Conservation (phyloP, 2,888 invertebrate species). For the Hemithea aestivaria region DNA sequence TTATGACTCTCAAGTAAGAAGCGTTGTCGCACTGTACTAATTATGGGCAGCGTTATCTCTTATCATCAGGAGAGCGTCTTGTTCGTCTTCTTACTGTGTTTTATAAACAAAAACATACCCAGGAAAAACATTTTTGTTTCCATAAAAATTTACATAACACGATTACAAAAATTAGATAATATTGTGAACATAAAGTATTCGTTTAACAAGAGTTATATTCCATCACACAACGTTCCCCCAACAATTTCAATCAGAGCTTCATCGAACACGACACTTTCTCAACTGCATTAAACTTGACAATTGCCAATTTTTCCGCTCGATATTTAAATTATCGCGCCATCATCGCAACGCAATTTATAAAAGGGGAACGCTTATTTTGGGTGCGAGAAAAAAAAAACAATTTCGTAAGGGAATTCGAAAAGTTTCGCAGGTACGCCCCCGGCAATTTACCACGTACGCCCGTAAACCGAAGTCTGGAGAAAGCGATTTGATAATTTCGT, state of each 20-base stretch:
- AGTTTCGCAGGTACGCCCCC: conserved; percentile 33
- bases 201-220: background rate
- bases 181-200: background rate
- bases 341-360: conserved; percentile 42
- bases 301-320: conserved; percentile 44
- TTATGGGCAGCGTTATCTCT: no score
- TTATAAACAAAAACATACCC: no score
- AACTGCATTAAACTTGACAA: conserved; percentile 41
- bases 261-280: conserved; percentile 6
- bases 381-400: conserved; percentile 37
- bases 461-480: conserved; percentile 24
- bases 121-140: no score
- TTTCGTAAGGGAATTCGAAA: conserved; percentile 39
- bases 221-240: background rate
- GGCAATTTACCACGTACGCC: conserved; percentile 36
- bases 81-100: no score
- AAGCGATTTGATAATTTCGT: conserved; percentile 33
- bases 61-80: no score
- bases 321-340: conserved; percentile 42
- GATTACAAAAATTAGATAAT: conserved; percentile 19
- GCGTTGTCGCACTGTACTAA: no score
- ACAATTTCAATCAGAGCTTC: conserved; percentile 10
- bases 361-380: conserved; percentile 35
- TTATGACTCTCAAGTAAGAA: no score
- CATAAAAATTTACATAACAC: no score